Base-by-base conservation (phyloP, 2,113 vertebrate genomes). In the Corythaixoides concolor region DNA sequence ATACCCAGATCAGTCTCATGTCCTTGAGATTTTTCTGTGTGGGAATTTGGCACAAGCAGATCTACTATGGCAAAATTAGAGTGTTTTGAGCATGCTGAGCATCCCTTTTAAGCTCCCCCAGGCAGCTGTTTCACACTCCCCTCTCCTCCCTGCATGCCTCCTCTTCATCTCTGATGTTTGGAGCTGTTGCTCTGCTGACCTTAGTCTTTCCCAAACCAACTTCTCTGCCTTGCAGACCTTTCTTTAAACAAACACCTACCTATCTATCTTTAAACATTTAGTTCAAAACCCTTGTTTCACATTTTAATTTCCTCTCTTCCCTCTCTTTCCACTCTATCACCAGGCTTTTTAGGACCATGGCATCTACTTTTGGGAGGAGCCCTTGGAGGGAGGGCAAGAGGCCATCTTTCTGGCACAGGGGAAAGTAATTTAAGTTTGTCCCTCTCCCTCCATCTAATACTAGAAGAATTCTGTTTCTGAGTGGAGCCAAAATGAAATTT, bases 71-170 rank as follows among this genome's bases (percentile, higher is more conserved):
- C 89, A 96, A 93, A 95, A 93, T 76, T 9, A 85, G 70, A 69
- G 62, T 94, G 77, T 96, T 97, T 93, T 91, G 87, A 95, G 77
- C 74, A 82, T 49, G 53, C 66, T 73, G 66, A 95, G 80, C 66
- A 82, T 94, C 74, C 58, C 70, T 95, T 91, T 89, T 79, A 89
- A 96, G 74, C 91, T 95, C 86, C 73, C 72, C 83, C 84, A 90
- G 93, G 73, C 94, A 96, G 96, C 81, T 97, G 93, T 91, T 90
- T 88, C 52, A 83, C 72, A 90, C 85, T 96, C 92, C 88, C 70
- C 12, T 95, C 81, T 88, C 85, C 82, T 90, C 94, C 75, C 85
- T 91, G 45, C 63, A 45, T 96, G 93, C 88, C n/a, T 91, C 37
- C 55, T 66, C 81, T 83, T 93, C 58, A 59, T 73, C 63, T 94